phyloP scores from a whole-genome alignment of 2,888 invertebrate genomes.

The Sympetrum striolatum region DNA sequence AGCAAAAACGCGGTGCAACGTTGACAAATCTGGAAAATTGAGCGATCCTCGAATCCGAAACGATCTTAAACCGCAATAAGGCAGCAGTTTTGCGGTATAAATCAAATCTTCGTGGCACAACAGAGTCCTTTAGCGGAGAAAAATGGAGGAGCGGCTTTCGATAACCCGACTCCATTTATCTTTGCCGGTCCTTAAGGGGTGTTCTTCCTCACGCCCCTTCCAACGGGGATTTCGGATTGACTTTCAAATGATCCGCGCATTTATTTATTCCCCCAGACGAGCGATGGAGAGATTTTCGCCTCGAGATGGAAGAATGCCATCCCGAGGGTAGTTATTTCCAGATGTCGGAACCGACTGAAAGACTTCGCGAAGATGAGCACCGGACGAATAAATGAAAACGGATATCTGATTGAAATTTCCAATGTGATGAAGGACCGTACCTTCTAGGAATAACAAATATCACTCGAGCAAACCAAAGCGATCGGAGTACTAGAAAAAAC shows the following conservation, averaged over 20 bases:
- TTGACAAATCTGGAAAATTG: too few species aligned
- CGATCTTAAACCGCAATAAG: too few species aligned
- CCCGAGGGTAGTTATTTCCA: conserved; percentile 16
- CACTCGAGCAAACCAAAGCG: too few species aligned
- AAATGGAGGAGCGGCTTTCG: not conserved
- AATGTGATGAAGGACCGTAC: not conserved
- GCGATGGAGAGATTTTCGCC: not conserved
- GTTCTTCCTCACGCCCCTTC: not conserved
- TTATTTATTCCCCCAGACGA: not conserved
- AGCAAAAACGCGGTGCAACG: too few species aligned
- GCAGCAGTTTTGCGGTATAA: too few species aligned
- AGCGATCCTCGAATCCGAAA: too few species aligned
- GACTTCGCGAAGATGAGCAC: not conserved
- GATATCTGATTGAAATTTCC: not conserved
- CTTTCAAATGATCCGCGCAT: conserved; percentile 38
- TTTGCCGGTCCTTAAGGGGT: not conserved
- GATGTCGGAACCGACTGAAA: not conserved
- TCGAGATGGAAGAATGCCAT: not conserved
- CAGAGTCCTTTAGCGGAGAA: too few species aligned
- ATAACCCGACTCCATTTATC: not conserved
- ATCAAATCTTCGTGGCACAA: too few species aligned
- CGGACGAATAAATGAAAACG: not conserved
- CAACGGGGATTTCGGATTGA: not conserved
- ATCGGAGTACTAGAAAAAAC: too few species aligned
- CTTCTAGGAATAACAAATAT: too few species aligned